Evolutionary conservation across 2,113 vertebrate species (phyloP).

Genomic region (Oreochromis tanganicae): DNA sequence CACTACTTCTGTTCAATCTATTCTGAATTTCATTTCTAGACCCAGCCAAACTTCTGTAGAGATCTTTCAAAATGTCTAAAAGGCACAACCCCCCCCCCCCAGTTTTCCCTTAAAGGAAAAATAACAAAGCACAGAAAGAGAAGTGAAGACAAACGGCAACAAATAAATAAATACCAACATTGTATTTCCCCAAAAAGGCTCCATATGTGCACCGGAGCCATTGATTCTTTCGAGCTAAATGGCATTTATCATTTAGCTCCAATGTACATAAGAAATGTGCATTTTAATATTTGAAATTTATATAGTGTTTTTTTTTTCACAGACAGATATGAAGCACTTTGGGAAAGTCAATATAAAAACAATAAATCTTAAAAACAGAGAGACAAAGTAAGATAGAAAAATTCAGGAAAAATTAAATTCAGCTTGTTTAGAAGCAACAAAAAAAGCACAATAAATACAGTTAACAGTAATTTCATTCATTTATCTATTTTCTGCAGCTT

Average conservation of each 20-base stretch:
- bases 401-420: not conserved
- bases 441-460: not conserved
- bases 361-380: not conserved
- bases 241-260: not conserved
- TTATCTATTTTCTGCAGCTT: not conserved
- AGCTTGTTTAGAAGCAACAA: not conserved
- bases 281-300: not conserved
- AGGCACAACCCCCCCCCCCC: rapidly evolving
- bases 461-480: not conserved
- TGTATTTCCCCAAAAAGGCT: not conserved
- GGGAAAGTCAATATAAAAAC: not conserved
- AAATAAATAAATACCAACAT: not conserved
- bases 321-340: not conserved
- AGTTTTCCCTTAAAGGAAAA: not conserved
- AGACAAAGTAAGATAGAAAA: not conserved
- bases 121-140: not conserved
- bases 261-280: not conserved
- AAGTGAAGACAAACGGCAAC: not conserved
- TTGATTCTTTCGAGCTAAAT: not conserved
- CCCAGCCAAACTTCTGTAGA: not conserved
- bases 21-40: not conserved
- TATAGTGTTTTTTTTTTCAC: rapidly evolving
- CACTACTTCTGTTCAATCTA: not conserved
- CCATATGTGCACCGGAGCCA: not conserved
- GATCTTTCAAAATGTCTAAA: not conserved